Percentiles rank a stretch among this genome's conserved stretches.
Conservation (phyloP, 2,113 vertebrate species). For the Rhynchomys soricoides region DNA sequence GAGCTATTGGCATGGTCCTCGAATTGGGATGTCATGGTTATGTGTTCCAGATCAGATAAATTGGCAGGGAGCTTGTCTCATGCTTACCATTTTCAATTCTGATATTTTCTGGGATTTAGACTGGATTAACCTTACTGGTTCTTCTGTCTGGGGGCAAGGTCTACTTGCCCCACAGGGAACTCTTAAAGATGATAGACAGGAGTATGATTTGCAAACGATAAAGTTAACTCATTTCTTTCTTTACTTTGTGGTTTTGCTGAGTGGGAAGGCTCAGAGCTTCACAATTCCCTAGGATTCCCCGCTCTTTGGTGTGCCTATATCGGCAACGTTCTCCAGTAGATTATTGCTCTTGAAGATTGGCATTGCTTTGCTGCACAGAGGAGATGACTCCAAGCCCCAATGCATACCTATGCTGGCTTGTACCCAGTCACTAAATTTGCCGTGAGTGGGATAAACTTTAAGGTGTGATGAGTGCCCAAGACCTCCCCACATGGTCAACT, state of each 20-base stretch:
- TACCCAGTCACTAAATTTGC: not conserved
- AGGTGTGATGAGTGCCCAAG: not conserved
- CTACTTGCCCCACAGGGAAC: not conserved
- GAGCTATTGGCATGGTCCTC: no score
- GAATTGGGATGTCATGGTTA: no score
- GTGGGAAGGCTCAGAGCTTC: not conserved
- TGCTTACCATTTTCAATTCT: no score
- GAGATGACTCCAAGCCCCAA: not conserved
- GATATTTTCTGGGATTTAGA: no score
- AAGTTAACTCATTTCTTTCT: not conserved
- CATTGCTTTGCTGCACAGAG: not conserved
- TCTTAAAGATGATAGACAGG: not conserved
- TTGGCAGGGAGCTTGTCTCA: no score
- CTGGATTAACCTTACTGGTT: no score
- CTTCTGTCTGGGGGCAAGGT: no score
- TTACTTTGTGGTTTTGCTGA: not conserved
- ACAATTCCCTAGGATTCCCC: not conserved
- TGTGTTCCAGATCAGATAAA: no score
- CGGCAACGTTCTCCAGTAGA: not conserved
- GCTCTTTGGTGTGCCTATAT: not conserved
- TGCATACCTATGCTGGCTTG: accelerated
- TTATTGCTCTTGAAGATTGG: not conserved
- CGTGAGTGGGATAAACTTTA: not conserved
- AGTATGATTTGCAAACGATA: not conserved
- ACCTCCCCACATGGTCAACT: not conserved